Evolutionary conservation across 2,113 vertebrate genomes (phyloP).

Genomic region (Heptranchias perlo): DNA sequence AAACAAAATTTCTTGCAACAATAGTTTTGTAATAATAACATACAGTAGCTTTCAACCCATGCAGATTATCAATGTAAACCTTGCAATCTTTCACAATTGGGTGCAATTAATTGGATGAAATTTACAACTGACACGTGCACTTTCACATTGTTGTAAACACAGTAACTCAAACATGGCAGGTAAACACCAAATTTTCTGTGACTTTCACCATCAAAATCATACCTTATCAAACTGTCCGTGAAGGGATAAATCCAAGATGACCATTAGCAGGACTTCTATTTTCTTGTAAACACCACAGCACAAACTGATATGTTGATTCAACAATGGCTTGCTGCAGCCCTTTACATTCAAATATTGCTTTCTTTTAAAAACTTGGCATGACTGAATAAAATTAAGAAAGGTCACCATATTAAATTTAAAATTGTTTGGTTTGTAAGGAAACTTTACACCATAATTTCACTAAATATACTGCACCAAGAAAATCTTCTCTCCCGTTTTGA

Average conservation of each 20-base stretch:
- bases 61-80: not conserved
- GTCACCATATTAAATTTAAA: not conserved
- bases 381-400: not conserved
- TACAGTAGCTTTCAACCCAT: not conserved
- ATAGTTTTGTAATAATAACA: not conserved
- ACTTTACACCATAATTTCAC: not conserved
- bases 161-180: not conserved
- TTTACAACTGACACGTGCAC: not conserved
- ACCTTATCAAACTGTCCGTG: not conserved
- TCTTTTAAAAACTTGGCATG: not conserved
- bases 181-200: too few relatives aligned
- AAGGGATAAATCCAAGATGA: not conserved
- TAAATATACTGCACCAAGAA: not conserved
- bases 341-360: not conserved
- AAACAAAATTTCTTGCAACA: not conserved
- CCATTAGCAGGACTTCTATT: not conserved
- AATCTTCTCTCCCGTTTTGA: not conserved
- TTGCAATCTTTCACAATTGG: not conserved
- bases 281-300: not conserved
- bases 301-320: conserved; percentile 7
- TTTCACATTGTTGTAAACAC: not conserved
- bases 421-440: not conserved
- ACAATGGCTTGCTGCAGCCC: not conserved
- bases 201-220: too few relatives aligned
- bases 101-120: not conserved